Conservation (phyloP, 1,140 invertebrate genomes). For the Papilio glaucus region DNA sequence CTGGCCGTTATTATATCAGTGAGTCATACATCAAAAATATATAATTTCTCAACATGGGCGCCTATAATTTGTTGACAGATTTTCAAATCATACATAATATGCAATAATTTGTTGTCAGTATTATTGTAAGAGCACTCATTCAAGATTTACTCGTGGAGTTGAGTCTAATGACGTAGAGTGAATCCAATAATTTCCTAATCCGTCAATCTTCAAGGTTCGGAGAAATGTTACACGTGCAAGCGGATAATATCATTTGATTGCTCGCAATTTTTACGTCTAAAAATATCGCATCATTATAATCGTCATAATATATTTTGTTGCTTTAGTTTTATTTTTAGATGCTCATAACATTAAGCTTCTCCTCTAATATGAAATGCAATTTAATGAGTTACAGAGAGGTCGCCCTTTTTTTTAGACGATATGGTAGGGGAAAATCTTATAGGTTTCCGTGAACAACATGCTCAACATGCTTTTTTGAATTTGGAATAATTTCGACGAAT, state of each 20-base stretch:
- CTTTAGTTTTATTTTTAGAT: slow-evolving; percentile 33
- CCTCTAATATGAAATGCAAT: slow-evolving; percentile 5
- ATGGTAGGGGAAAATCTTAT: too few relatives aligned
- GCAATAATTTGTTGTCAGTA: slow-evolving; percentile 10
- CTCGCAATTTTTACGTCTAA: slow-evolving; percentile 44
- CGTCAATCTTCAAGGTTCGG: slow-evolving; percentile 24
- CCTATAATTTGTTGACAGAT: slow-evolving; percentile 9
- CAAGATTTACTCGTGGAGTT: slow-evolving; percentile 1
- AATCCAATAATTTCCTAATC: slow-evolving; percentile 24
- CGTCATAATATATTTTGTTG: slow-evolving; percentile 14
- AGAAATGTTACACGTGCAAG: slow-evolving; percentile 53
- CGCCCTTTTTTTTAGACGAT: not conserved
- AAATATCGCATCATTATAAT: slow-evolving; percentile 35
- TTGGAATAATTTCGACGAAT: too few relatives aligned
- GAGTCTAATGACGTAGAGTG: slow-evolving; percentile 1
- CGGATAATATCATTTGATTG: slow-evolving; percentile 46
- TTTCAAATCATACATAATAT: too few relatives aligned
- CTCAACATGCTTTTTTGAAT: too few relatives aligned
- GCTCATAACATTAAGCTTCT: not conserved
- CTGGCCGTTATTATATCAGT: too few relatives aligned
- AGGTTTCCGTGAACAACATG: too few relatives aligned
- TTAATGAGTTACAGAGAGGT: not conserved
- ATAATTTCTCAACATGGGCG: not conserved
- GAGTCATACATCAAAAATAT: not conserved
- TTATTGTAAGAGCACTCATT: not conserved